Evolutionary conservation across 2,113 vertebrate species (phyloP).

Genomic region (Oryctolagus cuniculus): DNA sequence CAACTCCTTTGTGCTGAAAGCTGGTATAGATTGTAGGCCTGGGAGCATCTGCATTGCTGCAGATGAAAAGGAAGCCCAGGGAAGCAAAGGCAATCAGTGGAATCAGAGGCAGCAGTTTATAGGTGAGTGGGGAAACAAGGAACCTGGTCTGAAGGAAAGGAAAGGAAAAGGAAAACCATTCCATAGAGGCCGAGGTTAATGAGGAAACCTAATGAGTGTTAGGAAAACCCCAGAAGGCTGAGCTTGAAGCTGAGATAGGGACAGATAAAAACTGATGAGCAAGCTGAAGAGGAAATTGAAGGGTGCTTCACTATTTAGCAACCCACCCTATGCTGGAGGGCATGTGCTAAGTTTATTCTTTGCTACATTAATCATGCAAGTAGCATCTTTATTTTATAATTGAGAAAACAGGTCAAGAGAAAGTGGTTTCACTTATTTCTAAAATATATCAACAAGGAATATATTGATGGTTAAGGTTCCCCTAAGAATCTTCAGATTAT

Average conservation of each 20-base stretch:
- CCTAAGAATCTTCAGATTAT: slow-evolving; percentile 34
- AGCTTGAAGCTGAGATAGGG: slow-evolving; percentile 45
- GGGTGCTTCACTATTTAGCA: not conserved
- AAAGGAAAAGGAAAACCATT: not conserved
- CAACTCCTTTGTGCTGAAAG: not conserved
- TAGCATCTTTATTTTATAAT: not conserved
- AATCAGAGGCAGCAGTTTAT: slow-evolving; percentile 6
- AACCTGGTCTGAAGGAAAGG: not conserved
- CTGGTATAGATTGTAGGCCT: not conserved
- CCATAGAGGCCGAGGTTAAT: not conserved
- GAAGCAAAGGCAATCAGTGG: not conserved
- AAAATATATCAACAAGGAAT: slow-evolving; percentile 30
- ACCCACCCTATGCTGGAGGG: not conserved
- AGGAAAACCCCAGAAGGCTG: not conserved
- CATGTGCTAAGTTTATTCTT: not conserved
- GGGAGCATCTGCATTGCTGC: not conserved
- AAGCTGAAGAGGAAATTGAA: slow-evolving; percentile 12
- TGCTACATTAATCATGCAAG: not conserved
- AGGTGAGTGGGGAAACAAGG: slow-evolving; percentile 48
- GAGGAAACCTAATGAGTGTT: not conserved
- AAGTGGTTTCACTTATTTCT: slow-evolving; percentile 7
- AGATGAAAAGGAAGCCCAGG: not conserved
- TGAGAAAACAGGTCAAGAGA: slow-evolving; percentile 40
- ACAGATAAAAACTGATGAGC: not conserved
- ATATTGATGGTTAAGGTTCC: slow-evolving; percentile 33